phyloP scores from a whole-genome alignment of 2,888 invertebrate genomes.

The Clusia tigrina region DNA sequence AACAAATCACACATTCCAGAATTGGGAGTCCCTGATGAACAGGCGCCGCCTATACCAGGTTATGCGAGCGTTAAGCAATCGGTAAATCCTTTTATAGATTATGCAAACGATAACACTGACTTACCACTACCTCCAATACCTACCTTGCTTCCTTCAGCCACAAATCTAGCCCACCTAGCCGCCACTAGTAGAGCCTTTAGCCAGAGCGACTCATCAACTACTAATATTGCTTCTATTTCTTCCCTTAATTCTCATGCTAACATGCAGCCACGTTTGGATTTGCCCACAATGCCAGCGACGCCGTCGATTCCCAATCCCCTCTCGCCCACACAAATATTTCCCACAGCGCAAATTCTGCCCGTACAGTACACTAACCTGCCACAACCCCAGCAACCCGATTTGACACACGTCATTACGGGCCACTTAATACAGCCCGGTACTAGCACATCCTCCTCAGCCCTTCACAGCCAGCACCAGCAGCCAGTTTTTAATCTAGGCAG shows the following conservation, averaged over 20 bases:
- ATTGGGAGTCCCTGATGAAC: slow-evolving; percentile 47
- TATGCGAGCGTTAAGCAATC: slow-evolving; percentile 43
- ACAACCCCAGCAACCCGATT: slow-evolving; percentile 61
- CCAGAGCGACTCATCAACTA: slow-evolving; percentile 38
- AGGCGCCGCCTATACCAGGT: slow-evolving; percentile 47
- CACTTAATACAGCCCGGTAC: slow-evolving; percentile 17
- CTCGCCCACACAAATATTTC: slow-evolving; percentile 62
- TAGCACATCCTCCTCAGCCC: slow-evolving; percentile 21
- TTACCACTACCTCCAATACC: slow-evolving; percentile 50
- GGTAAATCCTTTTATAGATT: slow-evolving; percentile 63
- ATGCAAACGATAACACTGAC: slow-evolving; percentile 52
- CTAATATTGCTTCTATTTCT: slow-evolving; percentile 38
- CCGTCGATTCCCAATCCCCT: slow-evolving; percentile 43
- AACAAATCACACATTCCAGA: slow-evolving; percentile 38
- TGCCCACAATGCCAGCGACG: slow-evolving; percentile 31
- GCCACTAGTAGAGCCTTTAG: slow-evolving; percentile 37
- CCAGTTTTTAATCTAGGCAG: slow-evolving; percentile 47
- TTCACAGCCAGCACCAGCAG: slow-evolving; percentile 31
- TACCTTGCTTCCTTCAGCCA: slow-evolving; percentile 1
- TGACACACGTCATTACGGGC: slow-evolving; percentile 39
- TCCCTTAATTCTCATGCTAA: slow-evolving; percentile 22
- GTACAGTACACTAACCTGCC: slow-evolving; percentile 63
- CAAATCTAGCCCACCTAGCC: slow-evolving; percentile 24
- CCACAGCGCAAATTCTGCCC: slow-evolving; percentile 63
- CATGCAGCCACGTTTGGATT: slow-evolving; percentile 31